Base-by-base conservation (phyloP, 2,888 invertebrate species). In the Physocephala rufipes region DNA sequence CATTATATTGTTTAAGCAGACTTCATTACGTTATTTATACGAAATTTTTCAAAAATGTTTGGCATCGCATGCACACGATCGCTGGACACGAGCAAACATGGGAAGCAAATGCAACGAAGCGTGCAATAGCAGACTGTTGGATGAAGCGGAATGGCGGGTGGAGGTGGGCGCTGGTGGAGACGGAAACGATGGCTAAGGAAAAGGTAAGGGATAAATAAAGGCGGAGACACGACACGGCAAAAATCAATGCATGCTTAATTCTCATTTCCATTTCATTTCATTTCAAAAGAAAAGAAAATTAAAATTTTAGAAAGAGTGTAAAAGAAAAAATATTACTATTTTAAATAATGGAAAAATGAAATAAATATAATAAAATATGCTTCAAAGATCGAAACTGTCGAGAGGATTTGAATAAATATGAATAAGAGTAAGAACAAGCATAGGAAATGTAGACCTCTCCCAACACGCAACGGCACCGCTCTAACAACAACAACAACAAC, bases 11-110 rank as follows among this genome's bases (percentile, higher is more conserved):
- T 82, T 79, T 82, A 82, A 83, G 82, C 83, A 82, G 82, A 82
- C 83, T 83, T 83, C 83, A 83, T 83, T 83, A 83, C 83, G 81
- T 80, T 82, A 82, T 83, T 83, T 83, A 83, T 82, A 81, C 80
- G 81, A 80, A 82, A 80, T 81, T 81, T 80, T 78, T n/a, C n/a
- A n/a, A 79, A 76, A 78, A 78, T 76, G 78, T 78, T 78, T 79
- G 77, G 76, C 79, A 80, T 80, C 76, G 79, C 78, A 77, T 77
- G 73, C 72, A 63, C n/a, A n/a, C 72, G 72, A 71, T 74, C 74
- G 72, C 67, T 69, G 72, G 72, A 73, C 72, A 71, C 66, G 71
- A 70, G 67, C 55, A 63, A 63, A 63, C 63, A 63, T 63, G n/a
- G n/a, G n/a, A n/a, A n/a, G n/a, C 63, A 63, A 63, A 47, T 63